Evolutionary conservation across 2,797 vertebrate species (phyloP).

Genomic region (Glyptemys insculpta): DNA sequence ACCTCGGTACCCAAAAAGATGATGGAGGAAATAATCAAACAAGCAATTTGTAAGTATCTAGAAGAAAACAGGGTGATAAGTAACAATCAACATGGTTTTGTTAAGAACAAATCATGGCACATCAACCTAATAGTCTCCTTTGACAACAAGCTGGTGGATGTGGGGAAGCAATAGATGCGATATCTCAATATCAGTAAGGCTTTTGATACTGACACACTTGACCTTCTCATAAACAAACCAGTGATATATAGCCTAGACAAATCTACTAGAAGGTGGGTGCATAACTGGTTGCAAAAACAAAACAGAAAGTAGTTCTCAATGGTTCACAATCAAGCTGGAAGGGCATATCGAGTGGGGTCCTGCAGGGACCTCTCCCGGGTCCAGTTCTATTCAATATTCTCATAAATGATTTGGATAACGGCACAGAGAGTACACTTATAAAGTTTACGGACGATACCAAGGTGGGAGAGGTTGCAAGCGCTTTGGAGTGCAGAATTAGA

Average conservation of each 20-base stretch:
- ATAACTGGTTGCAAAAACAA: background rate
- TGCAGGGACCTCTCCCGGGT: background rate
- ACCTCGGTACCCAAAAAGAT: background rate
- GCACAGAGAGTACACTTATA: background rate
- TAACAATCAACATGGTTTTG: too few species aligned
- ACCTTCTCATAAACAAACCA: too few species aligned
- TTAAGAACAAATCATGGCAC: too few species aligned
- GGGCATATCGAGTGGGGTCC: background rate
- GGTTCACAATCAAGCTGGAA: background rate
- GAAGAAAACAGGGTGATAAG: too few species aligned
- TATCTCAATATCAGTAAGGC: too few species aligned
- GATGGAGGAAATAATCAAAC: background rate
- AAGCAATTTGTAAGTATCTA: background rate
- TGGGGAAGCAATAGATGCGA: too few species aligned
- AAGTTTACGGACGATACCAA: background rate
- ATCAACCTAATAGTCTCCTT: too few species aligned
- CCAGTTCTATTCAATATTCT: background rate
- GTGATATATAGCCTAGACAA: too few species aligned
- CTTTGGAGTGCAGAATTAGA: background rate
- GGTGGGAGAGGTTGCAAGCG: background rate
- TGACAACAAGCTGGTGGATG: too few species aligned
- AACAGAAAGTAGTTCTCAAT: background rate
- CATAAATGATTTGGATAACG: background rate
- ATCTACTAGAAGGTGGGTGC: too few species aligned
- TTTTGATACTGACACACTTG: too few species aligned